Percentiles rank a stretch among this genome's conserved stretches.
These are phyloP conservation scores for Artibeus jamaicensis DNA, from an alignment of 2,797 vertebrate species.

Conservation along the genomic window DNA sequence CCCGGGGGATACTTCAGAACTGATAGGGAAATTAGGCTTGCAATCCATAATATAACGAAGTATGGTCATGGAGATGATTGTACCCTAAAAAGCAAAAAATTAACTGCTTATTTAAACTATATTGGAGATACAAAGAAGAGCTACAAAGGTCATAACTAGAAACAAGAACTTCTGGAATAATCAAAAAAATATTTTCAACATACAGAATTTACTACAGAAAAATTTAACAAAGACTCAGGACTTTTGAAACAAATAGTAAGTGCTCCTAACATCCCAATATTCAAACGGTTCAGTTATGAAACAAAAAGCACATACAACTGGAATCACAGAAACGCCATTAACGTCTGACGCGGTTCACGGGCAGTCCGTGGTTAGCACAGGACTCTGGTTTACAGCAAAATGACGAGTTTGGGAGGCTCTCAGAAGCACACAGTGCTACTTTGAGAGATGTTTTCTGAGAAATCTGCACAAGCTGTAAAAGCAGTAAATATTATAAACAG, in stretches of 20 bases:
- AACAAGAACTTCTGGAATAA: not conserved
- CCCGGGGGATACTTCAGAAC: not conserved
- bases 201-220: conserved; percentile 10
- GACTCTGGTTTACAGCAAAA: not conserved
- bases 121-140: not conserved
- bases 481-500: not conserved
- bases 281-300: not conserved
- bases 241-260: conserved; percentile 35
- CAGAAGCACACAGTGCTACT: not conserved
- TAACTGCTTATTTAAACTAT: not conserved
- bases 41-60: not conserved
- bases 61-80: not conserved
- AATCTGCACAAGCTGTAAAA: not conserved
- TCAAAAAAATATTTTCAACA: not conserved
- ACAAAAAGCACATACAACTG: not conserved
- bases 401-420: not conserved
- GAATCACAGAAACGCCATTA: not conserved
- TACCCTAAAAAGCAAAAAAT: conserved; percentile 4
- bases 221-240: not conserved
- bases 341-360: not conserved
- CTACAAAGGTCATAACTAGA: not conserved
- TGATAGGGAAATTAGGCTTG: not conserved
- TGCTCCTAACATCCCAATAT: not conserved
- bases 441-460: conserved; percentile 8
- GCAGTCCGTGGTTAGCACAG: not conserved